phyloP scores from a whole-genome alignment of 2,113 vertebrate species.

The Mesembrinibis cayennensis region DNA sequence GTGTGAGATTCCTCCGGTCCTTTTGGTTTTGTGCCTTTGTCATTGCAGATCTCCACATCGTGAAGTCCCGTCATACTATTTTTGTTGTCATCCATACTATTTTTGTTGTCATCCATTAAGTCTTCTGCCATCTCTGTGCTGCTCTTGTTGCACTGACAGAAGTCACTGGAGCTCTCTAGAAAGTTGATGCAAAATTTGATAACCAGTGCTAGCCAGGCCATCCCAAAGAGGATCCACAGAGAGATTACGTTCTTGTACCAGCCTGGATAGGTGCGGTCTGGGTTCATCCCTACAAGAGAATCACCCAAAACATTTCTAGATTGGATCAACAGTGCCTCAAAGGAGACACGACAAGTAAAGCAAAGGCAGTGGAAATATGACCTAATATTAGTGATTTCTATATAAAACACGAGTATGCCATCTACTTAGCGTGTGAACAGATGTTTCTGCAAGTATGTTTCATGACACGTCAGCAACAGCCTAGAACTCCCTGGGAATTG shows the following conservation, averaged over 20 bases:
- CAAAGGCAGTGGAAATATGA: background rate
- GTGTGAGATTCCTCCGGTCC: background rate
- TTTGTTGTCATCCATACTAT: background rate
- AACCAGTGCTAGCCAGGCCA: constrained; percentile 90
- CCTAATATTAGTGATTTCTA: background rate
- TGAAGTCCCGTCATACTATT: background rate
- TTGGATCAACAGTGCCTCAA: background rate
- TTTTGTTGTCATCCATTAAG: constrained; percentile 17
- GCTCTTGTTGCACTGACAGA: constrained; percentile 32
- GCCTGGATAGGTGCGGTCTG: constrained; percentile 77
- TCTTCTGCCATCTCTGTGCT: background rate
- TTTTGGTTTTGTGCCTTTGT: background rate
- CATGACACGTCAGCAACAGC: background rate
- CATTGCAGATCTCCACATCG: background rate
- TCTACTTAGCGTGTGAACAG: background rate
- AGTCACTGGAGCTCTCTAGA: constrained; percentile 75
- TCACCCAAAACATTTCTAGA: background rate
- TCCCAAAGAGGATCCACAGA: constrained; percentile 91
- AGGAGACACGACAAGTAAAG: background rate
- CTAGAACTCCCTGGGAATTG: background rate
- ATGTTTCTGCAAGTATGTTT: background rate
- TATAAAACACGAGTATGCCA: background rate
- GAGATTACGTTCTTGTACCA: constrained; percentile 88
- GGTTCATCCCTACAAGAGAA: constrained; percentile 78
- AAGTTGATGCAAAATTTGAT: constrained; percentile 86